Base-by-base conservation (phyloP, 2,888 invertebrate genomes). In the Calameuta pallipes region DNA sequence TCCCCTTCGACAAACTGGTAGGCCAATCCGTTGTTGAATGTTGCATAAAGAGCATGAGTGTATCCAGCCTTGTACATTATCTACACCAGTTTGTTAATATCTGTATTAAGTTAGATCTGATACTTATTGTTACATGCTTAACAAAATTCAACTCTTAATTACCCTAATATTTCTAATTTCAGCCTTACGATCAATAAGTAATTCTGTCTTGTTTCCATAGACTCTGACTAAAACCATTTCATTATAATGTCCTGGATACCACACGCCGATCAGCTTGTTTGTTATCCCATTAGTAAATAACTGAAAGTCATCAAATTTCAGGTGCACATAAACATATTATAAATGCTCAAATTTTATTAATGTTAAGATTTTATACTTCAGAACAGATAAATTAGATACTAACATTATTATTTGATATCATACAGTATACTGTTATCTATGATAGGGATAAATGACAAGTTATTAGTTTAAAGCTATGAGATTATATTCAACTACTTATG, bases 251-350 rank as follows among this genome's bases (percentile, higher is more conserved):
- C 91, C 92, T 15, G 89, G 88, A 80, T 89, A 91, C 85, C 91
- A 91, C 56, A 92, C 86, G 75, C 97, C 97, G 78, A 98, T 94
- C 86, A 99, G 93, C 92, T 97, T 97, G 92, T 98, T 98, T 75
- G 98, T 98, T 82, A 98, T 97, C 73, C 98, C 98, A 93, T 98
- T 97, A 82, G 97, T 98, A 92, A 98, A 98, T 89, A 95, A 92
- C 98, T 98, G 92, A 80, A 87, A 86, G 82, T 34, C 23, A 2
- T 74, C 36, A 37, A 73, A 37, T 68, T 35, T 34, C 23, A 36
- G 69, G 11, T 12, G 3, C 11, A 33, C 31, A n/a, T 33, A 69
- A 6, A 35, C 23, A 31, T 13, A 12, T 11, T 11, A 23, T 23
- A 13, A 33, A 75, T n/a, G 33, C 15, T 9, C 69, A 33, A 41